Conservation (phyloP, 2,888 invertebrate genomes). For the Sarcophaga variegata region DNA sequence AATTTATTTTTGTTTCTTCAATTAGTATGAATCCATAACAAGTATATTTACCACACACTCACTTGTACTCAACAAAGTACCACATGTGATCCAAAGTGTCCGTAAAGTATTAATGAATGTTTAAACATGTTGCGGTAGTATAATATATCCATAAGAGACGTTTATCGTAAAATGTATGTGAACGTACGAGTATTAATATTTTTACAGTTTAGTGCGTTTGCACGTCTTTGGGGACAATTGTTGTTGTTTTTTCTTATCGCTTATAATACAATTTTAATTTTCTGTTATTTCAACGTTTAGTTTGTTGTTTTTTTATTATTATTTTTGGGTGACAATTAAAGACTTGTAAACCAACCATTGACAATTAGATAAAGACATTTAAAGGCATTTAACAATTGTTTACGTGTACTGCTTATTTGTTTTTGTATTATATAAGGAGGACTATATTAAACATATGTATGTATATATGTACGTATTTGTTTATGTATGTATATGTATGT, state of each 20-base stretch:
- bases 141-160: neutral
- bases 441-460: too few species aligned
- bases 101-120: neutral
- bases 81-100: too few species aligned
- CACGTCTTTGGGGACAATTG: neutral
- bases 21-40: slow-evolving; percentile 7
- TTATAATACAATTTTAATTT: neutral
- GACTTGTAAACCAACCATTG: too few species aligned
- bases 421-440: too few species aligned
- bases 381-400: too few species aligned
- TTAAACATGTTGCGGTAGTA: neutral
- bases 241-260: neutral
- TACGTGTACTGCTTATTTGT: too few species aligned
- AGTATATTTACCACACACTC: neutral
- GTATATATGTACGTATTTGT: too few species aligned
- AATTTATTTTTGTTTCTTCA: neutral
- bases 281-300: neutral
- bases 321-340: too few species aligned
- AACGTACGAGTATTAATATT: neutral
- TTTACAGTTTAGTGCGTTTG: slow-evolving; percentile 22
- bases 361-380: too few species aligned
- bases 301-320: too few species aligned
- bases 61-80: too few species aligned
- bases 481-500: too few species aligned
- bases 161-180: neutral